phyloP scores from a whole-genome alignment of 2,888 invertebrate species.

The Nebria salina region DNA sequence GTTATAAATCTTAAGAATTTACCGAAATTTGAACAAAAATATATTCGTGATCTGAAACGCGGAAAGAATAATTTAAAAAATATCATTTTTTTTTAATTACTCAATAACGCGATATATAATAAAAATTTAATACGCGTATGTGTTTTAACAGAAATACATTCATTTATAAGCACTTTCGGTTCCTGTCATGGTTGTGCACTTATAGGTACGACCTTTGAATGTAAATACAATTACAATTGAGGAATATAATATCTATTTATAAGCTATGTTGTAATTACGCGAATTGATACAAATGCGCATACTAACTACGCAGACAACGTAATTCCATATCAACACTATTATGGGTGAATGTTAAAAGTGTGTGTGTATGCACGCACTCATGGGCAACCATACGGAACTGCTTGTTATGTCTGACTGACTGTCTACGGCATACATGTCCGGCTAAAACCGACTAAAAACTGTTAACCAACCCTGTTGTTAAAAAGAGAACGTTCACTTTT shows the following conservation, averaged over 20 bases:
- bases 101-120: too few relatives aligned
- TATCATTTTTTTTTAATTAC: too few relatives aligned
- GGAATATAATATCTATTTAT: constrained; percentile 1
- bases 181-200: not conserved
- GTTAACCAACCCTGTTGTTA: not conserved
- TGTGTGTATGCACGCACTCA: not conserved
- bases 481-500: not conserved
- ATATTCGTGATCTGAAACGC: too few relatives aligned
- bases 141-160: not conserved
- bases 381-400: not conserved
- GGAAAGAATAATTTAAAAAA: too few relatives aligned
- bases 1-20: too few relatives aligned
- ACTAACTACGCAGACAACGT: not conserved
- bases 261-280: not conserved
- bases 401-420: not conserved
- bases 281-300: not conserved
- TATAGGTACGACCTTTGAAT: not conserved
- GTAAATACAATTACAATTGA: not conserved
- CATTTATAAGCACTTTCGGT: not conserved
- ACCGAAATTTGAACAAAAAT: too few relatives aligned
- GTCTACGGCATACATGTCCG: not conserved
- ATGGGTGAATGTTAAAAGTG: not conserved
- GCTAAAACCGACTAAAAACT: not conserved
- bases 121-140: too few relatives aligned
- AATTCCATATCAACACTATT: not conserved